A percentile compares a stretch with the other conserved stretches of the same genome.
Conservation (phyloP, 2,797 vertebrate genomes). For the Glyptemys insculpta region DNA sequence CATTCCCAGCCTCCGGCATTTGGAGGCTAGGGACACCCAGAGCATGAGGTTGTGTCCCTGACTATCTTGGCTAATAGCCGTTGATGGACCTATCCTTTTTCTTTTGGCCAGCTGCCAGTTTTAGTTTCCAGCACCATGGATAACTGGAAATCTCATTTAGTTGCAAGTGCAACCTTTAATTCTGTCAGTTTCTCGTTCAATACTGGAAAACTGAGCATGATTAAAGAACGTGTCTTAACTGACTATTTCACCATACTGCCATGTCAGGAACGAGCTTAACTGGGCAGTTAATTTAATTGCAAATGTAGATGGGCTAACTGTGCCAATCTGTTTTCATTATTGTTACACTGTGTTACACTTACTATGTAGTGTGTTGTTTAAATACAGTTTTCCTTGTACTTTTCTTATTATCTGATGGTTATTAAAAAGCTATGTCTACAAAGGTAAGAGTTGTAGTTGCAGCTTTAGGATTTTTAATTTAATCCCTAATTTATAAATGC, state of each 20-base stretch:
- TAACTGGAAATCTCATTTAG: not conserved
- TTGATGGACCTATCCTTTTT: not conserved
- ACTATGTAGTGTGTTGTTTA: conserved; percentile 57
- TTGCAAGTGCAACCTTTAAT: conserved; percentile 59
- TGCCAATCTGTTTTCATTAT: conserved; percentile 75
- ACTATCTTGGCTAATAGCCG: not conserved
- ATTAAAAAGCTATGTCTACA: conserved; percentile 59
- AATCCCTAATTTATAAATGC: not conserved
- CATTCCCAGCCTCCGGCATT: not conserved
- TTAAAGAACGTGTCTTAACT: conserved; percentile 76
- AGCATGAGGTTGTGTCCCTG: not conserved
- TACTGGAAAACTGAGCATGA: conserved; percentile 68
- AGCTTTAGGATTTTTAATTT: not conserved
- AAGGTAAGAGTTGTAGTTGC: conserved; percentile 37
- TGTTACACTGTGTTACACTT: conserved; percentile 74
- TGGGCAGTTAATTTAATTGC: conserved; percentile 80
- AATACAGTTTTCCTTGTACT: conserved; percentile 59
- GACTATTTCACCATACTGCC: conserved; percentile 74
- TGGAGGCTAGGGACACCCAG: not conserved
- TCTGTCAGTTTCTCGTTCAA: conserved; percentile 68
- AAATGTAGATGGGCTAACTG: conserved; percentile 76
- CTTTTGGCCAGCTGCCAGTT: not conserved
- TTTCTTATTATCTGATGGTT: conserved; percentile 53
- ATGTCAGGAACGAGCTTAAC: conserved; percentile 78
- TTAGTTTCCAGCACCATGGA: not conserved